Evolutionary conservation across 2,797 vertebrate genomes (phyloP), one percentile per base, ranked within the genome.

Genomic region (Kryptopterus vitreolus): DNA sequence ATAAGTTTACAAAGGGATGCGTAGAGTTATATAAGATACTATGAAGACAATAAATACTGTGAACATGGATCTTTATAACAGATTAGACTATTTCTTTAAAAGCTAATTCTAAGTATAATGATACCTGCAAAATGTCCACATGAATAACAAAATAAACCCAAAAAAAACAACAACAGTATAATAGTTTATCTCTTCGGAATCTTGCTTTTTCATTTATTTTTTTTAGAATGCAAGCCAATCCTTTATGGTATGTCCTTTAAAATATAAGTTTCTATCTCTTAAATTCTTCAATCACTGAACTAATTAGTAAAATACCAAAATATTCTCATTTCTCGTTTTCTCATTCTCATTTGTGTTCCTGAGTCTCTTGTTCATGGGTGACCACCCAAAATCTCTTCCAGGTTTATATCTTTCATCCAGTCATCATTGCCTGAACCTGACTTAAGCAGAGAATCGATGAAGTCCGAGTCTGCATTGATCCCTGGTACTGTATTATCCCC

Each of bases 361-460:
- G 38, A 71, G 48, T 78, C 50, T 77, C 81, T 78, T 84, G 73
- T 90, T 96, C 92, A 99, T 0, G 95, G 94, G 86, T 96, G 95
- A 86, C 93, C 94, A n/a, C 97, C 97, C 85, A 99, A 92, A 90
- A 99, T 99, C 91, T 99, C 97, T 87, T 99, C 97, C 0, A 99
- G 92, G 87, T 98, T 99, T 85, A 99, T 98, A 86, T 99, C 98
- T 93, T 98, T 98, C 96, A 99, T 99, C 98, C 98, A 99, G 93
- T 99, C 98, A 68, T 98, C 97, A 0, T 95, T 98, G 77, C 96
- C 95, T 77, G 96, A 96, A 85, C 97, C 97, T 0, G 97, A 98
- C 92, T 98, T 99, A 84, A 99, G 92, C 87, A 99, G 91, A 16
- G 97, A 98, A 88, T 99, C 98, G 63, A 99, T 97, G 90, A 99